phyloP scores from a whole-genome alignment of 1,140 invertebrate genomes.

The Mamestra configurata region DNA sequence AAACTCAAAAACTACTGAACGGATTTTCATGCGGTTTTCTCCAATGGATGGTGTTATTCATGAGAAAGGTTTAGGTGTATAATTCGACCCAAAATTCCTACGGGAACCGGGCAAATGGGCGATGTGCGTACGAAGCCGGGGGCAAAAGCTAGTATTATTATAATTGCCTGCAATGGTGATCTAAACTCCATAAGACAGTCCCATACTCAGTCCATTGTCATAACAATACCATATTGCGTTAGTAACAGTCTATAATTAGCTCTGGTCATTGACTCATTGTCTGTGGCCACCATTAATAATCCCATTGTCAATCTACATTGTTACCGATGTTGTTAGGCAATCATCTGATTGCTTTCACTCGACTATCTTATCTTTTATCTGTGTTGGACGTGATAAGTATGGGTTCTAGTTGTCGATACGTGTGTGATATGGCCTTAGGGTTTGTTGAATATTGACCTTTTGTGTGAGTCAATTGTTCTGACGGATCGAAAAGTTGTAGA shows the following conservation, averaged over 20 bases:
- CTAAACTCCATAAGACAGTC: neutral
- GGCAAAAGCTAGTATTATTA: neutral
- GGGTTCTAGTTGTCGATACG: neutral
- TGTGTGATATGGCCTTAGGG: neutral
- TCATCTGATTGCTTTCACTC: slow-evolving; percentile 31
- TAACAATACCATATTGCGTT: slow-evolving; percentile 1
- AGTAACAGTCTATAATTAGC: neutral
- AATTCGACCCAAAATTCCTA: too few species aligned
- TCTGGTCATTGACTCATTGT: slow-evolving; percentile 12
- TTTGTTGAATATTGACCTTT: neutral
- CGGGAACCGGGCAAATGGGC: too few species aligned
- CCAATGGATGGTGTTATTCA: too few species aligned
- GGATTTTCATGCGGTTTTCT: too few species aligned
- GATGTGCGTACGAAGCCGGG: too few species aligned
- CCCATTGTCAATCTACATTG: slow-evolving; percentile 39
- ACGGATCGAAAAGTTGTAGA: too few species aligned
- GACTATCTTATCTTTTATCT: slow-evolving; percentile 14
- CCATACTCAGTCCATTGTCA: neutral
- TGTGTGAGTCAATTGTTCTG: neutral
- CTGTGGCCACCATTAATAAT: slow-evolving; percentile 27
- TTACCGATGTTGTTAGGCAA: slow-evolving; percentile 18
- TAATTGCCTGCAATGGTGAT: neutral
- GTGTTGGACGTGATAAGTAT: neutral
- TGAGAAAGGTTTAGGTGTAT: too few species aligned
- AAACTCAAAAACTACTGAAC: too few species aligned